Base-by-base conservation (phyloP, 2,113 vertebrate species). In the Mormoops blainvillei region DNA sequence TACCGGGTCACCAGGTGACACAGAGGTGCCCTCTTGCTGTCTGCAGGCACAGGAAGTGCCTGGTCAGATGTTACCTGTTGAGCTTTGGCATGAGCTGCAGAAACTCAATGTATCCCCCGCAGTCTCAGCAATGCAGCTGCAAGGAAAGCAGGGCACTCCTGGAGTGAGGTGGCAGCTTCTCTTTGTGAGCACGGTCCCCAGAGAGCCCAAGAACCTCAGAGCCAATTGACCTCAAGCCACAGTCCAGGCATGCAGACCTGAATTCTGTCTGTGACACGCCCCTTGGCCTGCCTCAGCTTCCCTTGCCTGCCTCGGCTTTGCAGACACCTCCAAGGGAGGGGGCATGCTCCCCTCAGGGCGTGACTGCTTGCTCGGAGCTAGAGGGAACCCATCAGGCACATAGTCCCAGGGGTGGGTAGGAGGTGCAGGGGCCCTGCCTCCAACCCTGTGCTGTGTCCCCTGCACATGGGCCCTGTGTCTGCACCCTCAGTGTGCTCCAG, bases 391-490 rank as follows among this genome's bases (percentile, higher is more conserved):
- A 3, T 19, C 0, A 19, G 91, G 67, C 36, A 4, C 12, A 26
- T 38, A 58, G 58, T 19, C 50, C 86, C 33, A 28, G 77, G 52
- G 24, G 0, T 4, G 20, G 18, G 4, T 18, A 3, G 24, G 58
- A 48, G 19, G 52, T 18, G 9, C 18, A 4, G 36, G 9, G 24
- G 16, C 31, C 63, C 22, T 36, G 2, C n/a, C 41, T 3, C 26
- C 68, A 4, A 36, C 5, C 26, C 81, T 4, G 14, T 33, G 63
- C 41, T 9, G 33, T 52, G 18, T 65, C 67, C 26, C 73, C 26
- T 61, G 54, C 15, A 19, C 9, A 0, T 3, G 15, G n/a, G 67
- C 4, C 1, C 31, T 36, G 6, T 15, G 24, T 87, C 82, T 58
- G 15, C 12, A 48, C 8, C 43, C 33, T 54, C 5, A n/a, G 77